phyloP scores from a whole-genome alignment of 2,113 vertebrate species.

The Hoplias malabaricus region DNA sequence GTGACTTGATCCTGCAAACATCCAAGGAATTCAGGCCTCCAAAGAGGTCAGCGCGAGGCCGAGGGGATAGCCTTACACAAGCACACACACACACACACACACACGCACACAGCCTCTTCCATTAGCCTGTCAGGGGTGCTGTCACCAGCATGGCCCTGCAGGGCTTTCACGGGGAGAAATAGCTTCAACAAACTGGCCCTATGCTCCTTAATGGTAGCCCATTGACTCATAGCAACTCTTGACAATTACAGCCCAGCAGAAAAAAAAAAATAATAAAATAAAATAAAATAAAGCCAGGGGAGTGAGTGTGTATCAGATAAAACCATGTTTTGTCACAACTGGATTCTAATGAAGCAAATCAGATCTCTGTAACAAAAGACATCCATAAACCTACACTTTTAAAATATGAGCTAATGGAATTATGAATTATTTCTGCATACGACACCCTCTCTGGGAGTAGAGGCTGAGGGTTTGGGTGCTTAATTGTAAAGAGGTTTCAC shows the following conservation, averaged over 20 bases:
- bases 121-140: slow-evolving; percentile 39
- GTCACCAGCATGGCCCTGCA: slow-evolving; percentile 12
- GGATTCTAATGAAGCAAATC: slow-evolving; percentile 23
- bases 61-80: slow-evolving; percentile 72
- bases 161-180: slow-evolving; percentile 26
- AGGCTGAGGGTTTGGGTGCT: not conserved
- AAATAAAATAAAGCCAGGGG: not conserved
- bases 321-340: slow-evolving; percentile 9
- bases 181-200: slow-evolving; percentile 20
- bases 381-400: not conserved
- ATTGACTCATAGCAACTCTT: slow-evolving; percentile 20
- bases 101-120: slow-evolving; percentile 54
- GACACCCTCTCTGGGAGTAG: not conserved
- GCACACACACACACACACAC: slow-evolving; percentile 42
- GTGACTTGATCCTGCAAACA: slow-evolving; percentile 73
- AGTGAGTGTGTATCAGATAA: not conserved
- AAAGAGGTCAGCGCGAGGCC: slow-evolving; percentile 77
- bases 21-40: slow-evolving; percentile 73
- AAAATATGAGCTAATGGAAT: slow-evolving; percentile 22
- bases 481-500: slow-evolving; percentile 14
- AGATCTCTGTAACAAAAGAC: not conserved
- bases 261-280: not conserved
- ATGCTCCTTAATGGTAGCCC: slow-evolving; percentile 1
- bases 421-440: not conserved
- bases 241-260: slow-evolving; percentile 29